Evolutionary conservation across 2,888 invertebrate species (phyloP), one percentile per base, ranked within the genome.

Genomic region (Lutraria lutraria): DNA sequence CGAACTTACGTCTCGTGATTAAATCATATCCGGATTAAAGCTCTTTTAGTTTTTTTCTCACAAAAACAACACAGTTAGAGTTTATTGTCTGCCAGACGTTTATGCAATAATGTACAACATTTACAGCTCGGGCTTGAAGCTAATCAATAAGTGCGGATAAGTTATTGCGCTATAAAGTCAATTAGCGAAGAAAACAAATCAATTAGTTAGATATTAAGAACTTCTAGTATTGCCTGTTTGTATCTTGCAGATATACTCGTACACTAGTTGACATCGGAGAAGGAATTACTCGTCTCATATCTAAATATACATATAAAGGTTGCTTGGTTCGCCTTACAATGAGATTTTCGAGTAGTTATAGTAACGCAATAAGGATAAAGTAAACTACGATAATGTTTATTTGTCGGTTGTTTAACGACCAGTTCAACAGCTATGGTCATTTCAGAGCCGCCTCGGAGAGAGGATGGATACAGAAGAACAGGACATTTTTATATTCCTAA

Each of bases 151-250:
- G 34, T 34, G 19, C 12, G 76, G 76, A 76, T 76, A 19, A 76
- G 76, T 76, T 76, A 76, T 76, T 76, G 76, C 76, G 25, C 34
- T 19, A 34, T 34, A 76, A 76, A 76, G 76, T 76, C 76, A 76
- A 76, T 76, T 76, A 76, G 76, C 12, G 34, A 72, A 76, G 76
- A 34, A 68, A 68, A 68, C 10, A 25, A 68, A 68, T 68, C n/a
- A 21, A 13, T n/a, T 68, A 10, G 63, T 68, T 68, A 25, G 3
- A 25, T 25, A 68, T 68, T 68, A 68, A 12, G 63, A 68, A 43
- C 2, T 43, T 43, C 8, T 8, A 43, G 43, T 43, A 43, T 43
- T 25, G 25, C 63, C n/a, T 43, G n/a, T 68, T 68, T n/a, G 63
- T 68, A 25, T 25, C 63, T 68, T 12, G 0, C 25, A 43, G 63